Base-by-base conservation (phyloP, 2,888 invertebrate genomes). In the Cantharis nigra region DNA sequence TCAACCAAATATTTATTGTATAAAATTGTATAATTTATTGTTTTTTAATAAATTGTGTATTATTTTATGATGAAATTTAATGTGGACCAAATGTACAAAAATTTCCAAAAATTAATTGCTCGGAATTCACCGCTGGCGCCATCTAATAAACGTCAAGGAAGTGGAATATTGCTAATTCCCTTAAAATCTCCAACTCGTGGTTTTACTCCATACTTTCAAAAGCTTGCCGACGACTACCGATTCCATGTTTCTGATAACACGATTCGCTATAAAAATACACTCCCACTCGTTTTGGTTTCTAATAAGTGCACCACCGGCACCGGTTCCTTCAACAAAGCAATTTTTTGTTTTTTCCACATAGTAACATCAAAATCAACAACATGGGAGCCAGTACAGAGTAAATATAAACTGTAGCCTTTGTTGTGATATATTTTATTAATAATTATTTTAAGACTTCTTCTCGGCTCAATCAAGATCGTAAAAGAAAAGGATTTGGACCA, bases 321-420 rank as follows among this genome's bases (percentile, higher is more conserved):
- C 49, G 49, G 49, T 49, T 49, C 49, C 49, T n/a, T 49, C 7
- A 49, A 49, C 49, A 49, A 49, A 49, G n/a, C 49, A n/a, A 49
- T 5, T 49, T 49, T 49, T 49, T 49, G 49, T n/a, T 49, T 49
- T 49, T 49, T 49, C 49, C 49, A 49, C 49, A 49, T 49, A 49
- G 49, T 49, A 77, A 73, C 78, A 67, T 30, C 23, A 76, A 69
- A 33, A 20, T 67, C 63, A 63, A 49, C 33, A 79, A 69, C 71
- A 82, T 82, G 82, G 78, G 72, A 13, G 77, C 80, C 71, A 28
- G 33, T 63, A 75, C 76, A 71, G 72, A 81, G 82, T 82, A 82
- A 82, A 72, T 77, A 49, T 49, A n/a, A 49, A 26, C 9, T 5
- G 26, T n/a, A n/a, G n/a, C n/a, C 49, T 49, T 49, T 49, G 49